Conservation (phyloP, 2,113 vertebrate species). For the Pelusios castaneus region DNA sequence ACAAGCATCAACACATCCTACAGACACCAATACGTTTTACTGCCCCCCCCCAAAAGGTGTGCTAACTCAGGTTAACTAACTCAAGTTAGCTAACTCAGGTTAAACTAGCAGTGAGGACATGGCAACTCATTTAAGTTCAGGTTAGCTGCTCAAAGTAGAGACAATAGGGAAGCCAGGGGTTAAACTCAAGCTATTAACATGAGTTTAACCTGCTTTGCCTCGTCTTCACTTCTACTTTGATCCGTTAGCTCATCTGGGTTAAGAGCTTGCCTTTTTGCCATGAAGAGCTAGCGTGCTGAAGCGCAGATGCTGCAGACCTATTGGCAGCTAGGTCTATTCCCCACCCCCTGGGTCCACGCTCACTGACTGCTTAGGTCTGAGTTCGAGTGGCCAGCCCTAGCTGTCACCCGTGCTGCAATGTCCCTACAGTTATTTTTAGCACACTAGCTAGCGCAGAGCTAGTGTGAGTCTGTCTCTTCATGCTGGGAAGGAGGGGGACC, state of each 20-base stretch:
- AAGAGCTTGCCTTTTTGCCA: neutral
- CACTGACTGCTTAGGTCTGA: neutral
- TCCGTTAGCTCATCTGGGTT: neutral
- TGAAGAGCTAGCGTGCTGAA: neutral
- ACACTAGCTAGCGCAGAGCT: neutral
- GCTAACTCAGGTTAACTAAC: neutral
- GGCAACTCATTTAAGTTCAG: neutral
- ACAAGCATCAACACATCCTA: constrained; percentile 10
- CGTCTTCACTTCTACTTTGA: neutral
- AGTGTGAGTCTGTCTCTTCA: neutral
- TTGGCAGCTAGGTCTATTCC: neutral
- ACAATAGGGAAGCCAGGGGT: neutral
- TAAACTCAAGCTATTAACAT: neutral
- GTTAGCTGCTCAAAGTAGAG: neutral
- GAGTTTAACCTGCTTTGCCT: neutral
- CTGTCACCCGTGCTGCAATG: neutral
- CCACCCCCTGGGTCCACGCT: neutral
- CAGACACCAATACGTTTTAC: neutral
- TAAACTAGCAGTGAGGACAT: neutral
- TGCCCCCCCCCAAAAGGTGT: neutral
- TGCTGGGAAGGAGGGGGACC: neutral
- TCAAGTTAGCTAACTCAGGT: neutral
- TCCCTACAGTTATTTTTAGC: neutral
- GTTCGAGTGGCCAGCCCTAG: neutral
- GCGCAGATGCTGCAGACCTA: neutral